Conservation (phyloP, 1,140 invertebrate species). For the Heliconius himera region DNA sequence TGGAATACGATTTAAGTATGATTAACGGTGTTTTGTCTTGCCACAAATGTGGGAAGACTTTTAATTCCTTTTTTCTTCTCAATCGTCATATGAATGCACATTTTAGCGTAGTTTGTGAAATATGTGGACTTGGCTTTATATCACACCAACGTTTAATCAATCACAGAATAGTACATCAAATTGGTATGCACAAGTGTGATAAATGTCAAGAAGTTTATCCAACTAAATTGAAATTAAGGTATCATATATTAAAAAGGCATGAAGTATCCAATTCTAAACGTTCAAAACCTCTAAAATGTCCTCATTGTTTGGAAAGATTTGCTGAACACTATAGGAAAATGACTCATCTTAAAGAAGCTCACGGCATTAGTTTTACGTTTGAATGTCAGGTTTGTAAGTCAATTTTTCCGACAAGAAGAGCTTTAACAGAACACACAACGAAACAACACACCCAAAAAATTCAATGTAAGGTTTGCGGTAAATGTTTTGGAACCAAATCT, state of each 20-base stretch:
- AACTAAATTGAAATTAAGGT: constrained; percentile 68
- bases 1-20: constrained; percentile 66
- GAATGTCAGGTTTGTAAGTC: constrained; percentile 66
- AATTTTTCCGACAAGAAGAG: constrained; percentile 59
- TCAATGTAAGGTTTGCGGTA: constrained; percentile 81
- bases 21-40: constrained; percentile 64
- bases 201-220: constrained; percentile 68
- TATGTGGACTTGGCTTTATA: constrained; percentile 76
- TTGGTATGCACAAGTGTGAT: constrained; percentile 64
- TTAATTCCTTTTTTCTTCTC: constrained; percentile 71
- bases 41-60: constrained; percentile 65
- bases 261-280: constrained; percentile 63
- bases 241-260: constrained; percentile 69
- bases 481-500: constrained; percentile 82
- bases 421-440: constrained; percentile 75
- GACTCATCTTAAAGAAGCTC: constrained; percentile 71
- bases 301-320: constrained; percentile 72
- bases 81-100: constrained; percentile 76
- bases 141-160: constrained; percentile 71
- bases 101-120: constrained; percentile 73
- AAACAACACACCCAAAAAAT: constrained; percentile 81
- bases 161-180: constrained; percentile 70
- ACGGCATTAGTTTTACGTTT: constrained; percentile 70
- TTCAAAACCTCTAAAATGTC: constrained; percentile 70
- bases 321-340: constrained; percentile 72